phyloP scores from a whole-genome alignment of 2,888 invertebrate species.

The Zygogramma bicolorata region DNA sequence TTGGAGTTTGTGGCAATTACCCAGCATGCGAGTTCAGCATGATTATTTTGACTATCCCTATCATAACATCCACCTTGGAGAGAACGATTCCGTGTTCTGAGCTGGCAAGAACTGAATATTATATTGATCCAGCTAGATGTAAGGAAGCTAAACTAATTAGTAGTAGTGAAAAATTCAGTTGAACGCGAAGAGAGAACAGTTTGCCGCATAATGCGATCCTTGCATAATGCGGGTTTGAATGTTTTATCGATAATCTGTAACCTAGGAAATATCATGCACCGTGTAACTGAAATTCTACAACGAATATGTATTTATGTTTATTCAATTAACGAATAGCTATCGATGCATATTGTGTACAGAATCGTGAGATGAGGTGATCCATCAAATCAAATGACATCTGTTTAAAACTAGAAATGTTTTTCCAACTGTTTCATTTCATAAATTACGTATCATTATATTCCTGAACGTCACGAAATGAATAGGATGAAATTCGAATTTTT shows the following conservation, averaged over 20 bases:
- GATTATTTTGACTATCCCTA: too few species aligned
- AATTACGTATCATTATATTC: too few species aligned
- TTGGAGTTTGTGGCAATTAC: too few species aligned
- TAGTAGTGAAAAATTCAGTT: not conserved
- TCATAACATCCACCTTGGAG: too few species aligned
- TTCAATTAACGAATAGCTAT: not conserved
- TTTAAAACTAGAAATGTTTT: too few species aligned
- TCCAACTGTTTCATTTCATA: too few species aligned
- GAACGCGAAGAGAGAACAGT: not conserved
- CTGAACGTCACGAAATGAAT: too few species aligned
- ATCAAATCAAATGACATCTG: not conserved
- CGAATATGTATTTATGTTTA: not conserved
- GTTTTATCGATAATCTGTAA: not conserved
- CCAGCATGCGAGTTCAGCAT: too few species aligned
- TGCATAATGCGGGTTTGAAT: not conserved
- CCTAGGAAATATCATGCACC: not conserved
- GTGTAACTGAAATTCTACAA: not conserved
- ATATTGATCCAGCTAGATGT: not conserved
- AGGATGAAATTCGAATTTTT: too few species aligned
- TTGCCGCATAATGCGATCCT: not conserved
- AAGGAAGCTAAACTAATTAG: not conserved
- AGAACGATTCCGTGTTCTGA: too few species aligned
- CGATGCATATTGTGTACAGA: not conserved
- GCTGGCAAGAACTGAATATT: not conserved
- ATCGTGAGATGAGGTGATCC: not conserved